A percentile compares a stretch with the other conserved stretches of the same genome.
These are phyloP conservation scores for Macrotis lagotis DNA, from an alignment of 2,113 vertebrate genomes.

Conservation along the genomic window DNA sequence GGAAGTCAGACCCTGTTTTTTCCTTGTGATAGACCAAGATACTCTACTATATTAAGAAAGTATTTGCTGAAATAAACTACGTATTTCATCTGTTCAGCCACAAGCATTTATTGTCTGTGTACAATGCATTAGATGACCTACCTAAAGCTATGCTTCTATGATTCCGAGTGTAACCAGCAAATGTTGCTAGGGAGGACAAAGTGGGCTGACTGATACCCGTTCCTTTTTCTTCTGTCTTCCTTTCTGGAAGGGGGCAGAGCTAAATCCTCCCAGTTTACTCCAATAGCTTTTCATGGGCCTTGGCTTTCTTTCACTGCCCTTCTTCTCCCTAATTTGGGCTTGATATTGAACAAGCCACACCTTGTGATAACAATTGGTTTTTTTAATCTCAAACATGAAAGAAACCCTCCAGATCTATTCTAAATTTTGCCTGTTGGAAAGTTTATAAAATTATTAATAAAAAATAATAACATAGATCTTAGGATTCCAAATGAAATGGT, in stretches of 20 bases:
- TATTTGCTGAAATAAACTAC: not conserved
- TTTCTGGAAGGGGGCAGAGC: not conserved
- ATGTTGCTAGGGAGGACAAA: not conserved
- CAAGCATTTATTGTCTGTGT: not conserved
- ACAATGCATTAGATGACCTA: not conserved
- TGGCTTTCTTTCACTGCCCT: not conserved
- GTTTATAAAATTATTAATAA: not conserved
- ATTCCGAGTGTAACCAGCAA: not conserved
- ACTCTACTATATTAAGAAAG: not conserved
- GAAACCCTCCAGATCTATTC: not conserved
- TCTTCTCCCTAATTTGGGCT: no score
- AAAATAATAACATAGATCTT: not conserved
- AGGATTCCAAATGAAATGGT: not conserved
- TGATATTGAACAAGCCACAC: not conserved
- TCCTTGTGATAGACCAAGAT: not conserved
- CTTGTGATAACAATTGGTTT: not conserved
- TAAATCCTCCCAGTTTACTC: not conserved
- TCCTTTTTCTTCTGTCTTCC: not conserved
- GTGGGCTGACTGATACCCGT: not conserved
- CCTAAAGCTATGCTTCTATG: not conserved
- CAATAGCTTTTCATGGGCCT: not conserved
- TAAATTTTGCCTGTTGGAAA: not conserved
- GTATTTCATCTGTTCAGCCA: not conserved
- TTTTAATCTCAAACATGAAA: not conserved
- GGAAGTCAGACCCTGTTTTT: not conserved